Base-by-base conservation (phyloP, 1,140 invertebrate genomes). In the Drosophila littoralis region DNA sequence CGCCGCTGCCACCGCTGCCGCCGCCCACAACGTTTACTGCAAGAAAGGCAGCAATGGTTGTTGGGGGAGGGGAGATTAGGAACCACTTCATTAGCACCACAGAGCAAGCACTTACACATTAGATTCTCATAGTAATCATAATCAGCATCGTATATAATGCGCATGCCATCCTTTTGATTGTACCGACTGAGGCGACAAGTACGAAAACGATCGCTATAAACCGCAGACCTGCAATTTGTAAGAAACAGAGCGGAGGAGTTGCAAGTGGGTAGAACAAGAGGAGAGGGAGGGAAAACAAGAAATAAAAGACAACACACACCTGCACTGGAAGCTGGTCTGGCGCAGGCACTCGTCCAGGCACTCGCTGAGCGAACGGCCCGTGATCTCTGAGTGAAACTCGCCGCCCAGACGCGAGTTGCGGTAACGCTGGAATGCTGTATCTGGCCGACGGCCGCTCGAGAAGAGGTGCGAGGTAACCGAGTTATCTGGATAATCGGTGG, bases 51-150 rank as follows among this genome's bases (percentile, higher is more conserved):
- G 38, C 40, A 7, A 28, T 46, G 28, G 17, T n/a, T n/a, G n/a
- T n/a, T n/a, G 5, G 35, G 36, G 15, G 7, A 36, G 28, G 69
- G 52, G 43, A 46, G 46, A 84, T 64, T 70, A 81, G 42, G 33
- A 42, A 51, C 40, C 50, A 58, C 52, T 54, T 48, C 45, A 85
- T 88, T 78, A 89, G 70, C 77, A 61, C 77, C 68, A 10, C 13
- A 1, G 4, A 13, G 59, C 65, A 68, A 35, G 13, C 84, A 96
- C 96, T 95, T 94, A 97, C 97, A 96, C 96, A 97, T 97, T 22
- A 97, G 93, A 93, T 97, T 97, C 92, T 98, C 97, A 86, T 97
- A 98, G 91, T 97, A 98, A 93, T 98, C 97, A 92, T 97, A 97
- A 92, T 97, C 96, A 1, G 96, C 96, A 92, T 98, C 97, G 84